A percentile compares a stretch with the other conserved stretches of the same genome.
phyloP scores from a whole-genome alignment of 2,797 vertebrate species.

The Rhabdophis nuchalis region DNA sequence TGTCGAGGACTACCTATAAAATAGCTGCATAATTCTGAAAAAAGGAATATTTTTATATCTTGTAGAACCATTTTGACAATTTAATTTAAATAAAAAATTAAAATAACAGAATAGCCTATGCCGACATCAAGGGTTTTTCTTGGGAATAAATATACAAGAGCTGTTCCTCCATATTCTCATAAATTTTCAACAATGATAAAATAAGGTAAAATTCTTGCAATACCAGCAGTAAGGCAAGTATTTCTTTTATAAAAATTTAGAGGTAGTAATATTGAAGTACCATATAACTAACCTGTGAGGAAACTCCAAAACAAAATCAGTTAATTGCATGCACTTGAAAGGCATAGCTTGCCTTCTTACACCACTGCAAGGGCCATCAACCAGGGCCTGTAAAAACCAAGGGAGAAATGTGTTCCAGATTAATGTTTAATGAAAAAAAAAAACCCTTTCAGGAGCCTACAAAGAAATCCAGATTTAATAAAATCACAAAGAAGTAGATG shows the following conservation, averaged over 20 bases:
- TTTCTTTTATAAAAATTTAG: background rate
- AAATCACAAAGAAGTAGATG: background rate
- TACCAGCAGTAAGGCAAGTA: background rate
- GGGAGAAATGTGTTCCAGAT: background rate
- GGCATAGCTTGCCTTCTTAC: constrained; percentile 93
- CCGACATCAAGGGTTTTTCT: background rate
- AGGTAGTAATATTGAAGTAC: rapidly evolving
- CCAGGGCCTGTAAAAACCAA: constrained; percentile 77
- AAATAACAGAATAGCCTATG: background rate
- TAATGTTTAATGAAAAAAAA: background rate
- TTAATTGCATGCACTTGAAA: constrained; percentile 98
- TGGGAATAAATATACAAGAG: background rate
- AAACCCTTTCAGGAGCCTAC: background rate
- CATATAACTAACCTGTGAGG: constrained; percentile 83
- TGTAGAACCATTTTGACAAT: background rate
- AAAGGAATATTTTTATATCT: background rate
- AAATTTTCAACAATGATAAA: background rate
- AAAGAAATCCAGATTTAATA: background rate
- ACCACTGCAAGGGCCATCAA: constrained; percentile 90
- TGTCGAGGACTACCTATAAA: background rate
- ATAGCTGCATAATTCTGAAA: background rate
- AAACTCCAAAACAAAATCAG: constrained; percentile 94
- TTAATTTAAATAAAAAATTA: background rate
- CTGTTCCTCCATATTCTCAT: background rate
- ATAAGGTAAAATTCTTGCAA: background rate